These are phyloP conservation scores for Chionodraco myersi DNA, from an alignment of 2,113 vertebrate genomes.

Conservation along the genomic window DNA sequence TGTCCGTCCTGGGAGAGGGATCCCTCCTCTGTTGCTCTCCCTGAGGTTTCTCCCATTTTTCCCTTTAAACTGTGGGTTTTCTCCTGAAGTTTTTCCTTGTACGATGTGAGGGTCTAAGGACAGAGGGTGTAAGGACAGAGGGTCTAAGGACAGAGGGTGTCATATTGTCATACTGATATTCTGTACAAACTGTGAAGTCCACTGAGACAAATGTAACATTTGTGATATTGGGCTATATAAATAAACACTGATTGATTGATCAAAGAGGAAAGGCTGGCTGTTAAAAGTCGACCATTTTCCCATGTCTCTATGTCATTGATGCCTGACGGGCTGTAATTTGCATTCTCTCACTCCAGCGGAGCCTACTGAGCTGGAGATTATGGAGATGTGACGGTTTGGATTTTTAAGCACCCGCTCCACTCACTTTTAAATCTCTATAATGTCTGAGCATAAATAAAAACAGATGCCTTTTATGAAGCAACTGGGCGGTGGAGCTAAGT, in stretches of 20 bases:
- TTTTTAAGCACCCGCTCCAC: slow-evolving; percentile 80
- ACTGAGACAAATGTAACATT: too few relatives aligned
- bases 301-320: slow-evolving; percentile 90
- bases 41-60: too few relatives aligned
- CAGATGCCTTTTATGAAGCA: slow-evolving; percentile 77
- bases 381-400: slow-evolving; percentile 82
- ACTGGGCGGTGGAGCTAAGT: slow-evolving; percentile 60
- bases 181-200: too few relatives aligned
- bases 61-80: too few relatives aligned
- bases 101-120: too few relatives aligned
- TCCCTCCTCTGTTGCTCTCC: too few relatives aligned
- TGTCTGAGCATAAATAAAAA: slow-evolving; percentile 78
- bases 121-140: too few relatives aligned
- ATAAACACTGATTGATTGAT: neutral
- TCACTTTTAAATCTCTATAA: slow-evolving; percentile 77
- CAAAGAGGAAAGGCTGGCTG: slow-evolving; percentile 79
- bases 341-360: slow-evolving; percentile 89
- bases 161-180: too few relatives aligned
- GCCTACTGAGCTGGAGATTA: slow-evolving; percentile 89
- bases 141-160: too few relatives aligned
- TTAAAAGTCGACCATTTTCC: slow-evolving; percentile 90
- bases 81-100: too few relatives aligned
- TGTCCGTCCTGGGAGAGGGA: too few relatives aligned
- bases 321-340: slow-evolving; percentile 92
- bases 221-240: too few relatives aligned